These are phyloP conservation scores for Andinoacara biseriatus DNA, from an alignment of 2,113 vertebrate genomes.

Conservation along the genomic window DNA sequence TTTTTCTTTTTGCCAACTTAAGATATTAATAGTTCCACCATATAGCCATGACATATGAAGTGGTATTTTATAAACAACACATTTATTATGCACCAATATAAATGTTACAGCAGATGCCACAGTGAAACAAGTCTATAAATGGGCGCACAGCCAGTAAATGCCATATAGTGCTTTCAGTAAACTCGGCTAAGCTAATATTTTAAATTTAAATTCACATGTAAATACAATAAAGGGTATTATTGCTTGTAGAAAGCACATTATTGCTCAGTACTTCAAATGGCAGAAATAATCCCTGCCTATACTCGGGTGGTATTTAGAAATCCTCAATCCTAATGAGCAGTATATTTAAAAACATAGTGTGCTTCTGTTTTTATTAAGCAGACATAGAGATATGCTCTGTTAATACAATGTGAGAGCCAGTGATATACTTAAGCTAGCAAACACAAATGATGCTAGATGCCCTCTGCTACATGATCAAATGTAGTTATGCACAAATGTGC, in stretches of 20 bases:
- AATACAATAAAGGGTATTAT: not conserved
- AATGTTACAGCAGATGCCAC: not conserved
- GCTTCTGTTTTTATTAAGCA: not conserved
- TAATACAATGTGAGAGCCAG: not conserved
- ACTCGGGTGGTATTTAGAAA: not conserved
- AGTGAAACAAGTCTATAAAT: not conserved
- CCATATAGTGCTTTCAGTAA: not conserved
- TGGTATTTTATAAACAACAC: not conserved
- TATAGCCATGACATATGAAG: not conserved
- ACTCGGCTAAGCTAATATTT: not conserved
- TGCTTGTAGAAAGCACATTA: not conserved
- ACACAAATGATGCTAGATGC: not conserved
- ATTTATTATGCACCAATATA: not conserved
- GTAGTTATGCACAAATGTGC: not conserved
- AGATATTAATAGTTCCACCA: not conserved
- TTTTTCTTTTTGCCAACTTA: not conserved
- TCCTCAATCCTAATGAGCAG: not conserved
- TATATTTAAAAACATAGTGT: not conserved
- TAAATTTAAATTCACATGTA: constrained; percentile 34
- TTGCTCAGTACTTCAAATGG: not conserved
- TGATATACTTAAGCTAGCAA: not conserved
- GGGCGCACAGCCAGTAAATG: not conserved
- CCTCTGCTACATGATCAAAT: not conserved
- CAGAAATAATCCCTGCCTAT: not conserved
- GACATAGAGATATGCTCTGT: not conserved